Evolutionary conservation across 2,797 vertebrate genomes (phyloP).

Genomic region (Platyrinchus mystaceus): DNA sequence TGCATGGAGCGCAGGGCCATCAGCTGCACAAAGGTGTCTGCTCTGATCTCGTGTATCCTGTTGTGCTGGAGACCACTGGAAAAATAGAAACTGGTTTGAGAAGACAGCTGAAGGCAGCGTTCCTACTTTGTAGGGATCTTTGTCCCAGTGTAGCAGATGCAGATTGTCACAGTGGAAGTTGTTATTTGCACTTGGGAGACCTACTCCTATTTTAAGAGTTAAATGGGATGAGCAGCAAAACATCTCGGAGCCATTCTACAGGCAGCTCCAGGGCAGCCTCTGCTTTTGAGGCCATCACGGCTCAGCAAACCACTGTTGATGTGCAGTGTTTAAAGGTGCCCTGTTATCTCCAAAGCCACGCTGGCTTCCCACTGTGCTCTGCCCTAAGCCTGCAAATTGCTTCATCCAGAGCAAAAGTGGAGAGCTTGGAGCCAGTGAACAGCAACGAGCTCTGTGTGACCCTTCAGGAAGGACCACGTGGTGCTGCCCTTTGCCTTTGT

Average conservation of each 20-base stretch:
- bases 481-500: background rate
- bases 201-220: constrained; percentile 29
- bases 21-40: constrained; percentile 89
- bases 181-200: background rate
- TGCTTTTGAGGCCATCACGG: background rate
- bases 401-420: background rate
- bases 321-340: background rate
- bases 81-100: constrained; percentile 53
- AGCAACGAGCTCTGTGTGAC: background rate
- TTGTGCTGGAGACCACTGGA: constrained; percentile 91
- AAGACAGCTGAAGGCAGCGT: background rate
- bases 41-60: constrained; percentile 84
- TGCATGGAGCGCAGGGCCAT: constrained; percentile 85
- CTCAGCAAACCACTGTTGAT: background rate
- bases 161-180: constrained; percentile 4
- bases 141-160: background rate
- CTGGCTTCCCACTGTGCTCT: background rate
- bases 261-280: background rate
- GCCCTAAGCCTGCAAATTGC: background rate
- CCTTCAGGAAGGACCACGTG: background rate
- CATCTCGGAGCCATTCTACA: background rate
- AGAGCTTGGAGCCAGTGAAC: background rate
- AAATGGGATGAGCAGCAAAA: constrained; percentile 36
- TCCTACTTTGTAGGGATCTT: background rate
- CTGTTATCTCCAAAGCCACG: background rate